Base-by-base conservation (phyloP, 2,797 vertebrate species). In the Bucorvus abyssinicus region DNA sequence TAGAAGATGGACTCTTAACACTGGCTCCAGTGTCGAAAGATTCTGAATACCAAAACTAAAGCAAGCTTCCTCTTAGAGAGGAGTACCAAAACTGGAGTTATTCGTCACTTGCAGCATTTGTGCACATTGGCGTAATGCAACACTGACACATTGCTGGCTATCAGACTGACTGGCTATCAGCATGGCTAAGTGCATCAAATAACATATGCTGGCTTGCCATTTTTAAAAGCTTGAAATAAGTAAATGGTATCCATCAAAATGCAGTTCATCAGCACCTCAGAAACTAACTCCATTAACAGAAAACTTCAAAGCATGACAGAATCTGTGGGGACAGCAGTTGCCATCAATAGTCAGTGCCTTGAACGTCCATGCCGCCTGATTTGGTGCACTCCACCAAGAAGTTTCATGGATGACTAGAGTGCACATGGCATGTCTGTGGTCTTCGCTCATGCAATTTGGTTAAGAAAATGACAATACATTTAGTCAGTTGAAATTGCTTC, bases 251-350 rank as follows among this genome's bases (percentile, higher is more conserved):
- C 69, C 78, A 94, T 71, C 82, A 68, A 84, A 93, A 87, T 59
- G 67, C 13, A 59, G 84, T 61, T 89, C 85, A 91, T 47, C 24
- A 70, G 68, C 81, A 93, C 30, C 34, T 50, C 77, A 73, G 82
- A 52, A 94, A 90, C 76, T 80, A 93, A 94, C 79, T 38, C 65
- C 34, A 90, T 16, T 92, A 86, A 84, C 75, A 91, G 88, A 80
- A 95, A 90, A 90, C 67, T 84, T 94, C 59, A 90, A 89, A 92
- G 91, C 75, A 60, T 77, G 82, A 90, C 73, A 91, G 55, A 69
- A 86, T 68, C 57, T 89, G 60, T 34, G 59, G 61, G 70, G 76
- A 71, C 56, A 89, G 44, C 82, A 93, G 78, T 16, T 91, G 77
- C n/a, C 83, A 59, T 71, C 83, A 71, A n/a, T 74, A 78, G 78